These are phyloP conservation scores for Aplocera efformata DNA, from an alignment of 2,888 invertebrate species.

Conservation along the genomic window DNA sequence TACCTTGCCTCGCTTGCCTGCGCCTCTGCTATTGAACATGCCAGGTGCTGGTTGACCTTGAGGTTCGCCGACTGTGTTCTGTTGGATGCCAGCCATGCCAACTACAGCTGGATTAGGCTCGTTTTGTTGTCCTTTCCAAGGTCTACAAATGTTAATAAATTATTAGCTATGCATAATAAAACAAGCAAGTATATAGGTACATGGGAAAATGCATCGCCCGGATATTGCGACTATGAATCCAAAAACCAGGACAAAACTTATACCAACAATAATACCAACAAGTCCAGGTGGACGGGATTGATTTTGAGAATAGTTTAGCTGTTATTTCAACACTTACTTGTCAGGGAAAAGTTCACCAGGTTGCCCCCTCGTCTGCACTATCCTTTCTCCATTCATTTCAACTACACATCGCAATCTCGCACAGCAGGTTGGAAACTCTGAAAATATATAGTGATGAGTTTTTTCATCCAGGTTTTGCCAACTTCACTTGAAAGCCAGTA, in stretches of 20 bases:
- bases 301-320: too few species aligned
- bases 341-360: slow-evolving; percentile 75
- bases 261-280: too few species aligned
- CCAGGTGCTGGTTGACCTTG: slow-evolving; percentile 65
- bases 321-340: too few species aligned
- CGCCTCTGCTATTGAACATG: slow-evolving; percentile 70
- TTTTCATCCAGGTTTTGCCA: too few species aligned
- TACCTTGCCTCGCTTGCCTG: slow-evolving; percentile 67
- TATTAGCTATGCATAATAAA: background rate
- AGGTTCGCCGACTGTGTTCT: slow-evolving; percentile 59
- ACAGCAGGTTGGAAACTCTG: slow-evolving; percentile 74
- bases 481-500: too few species aligned
- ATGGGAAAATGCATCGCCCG: too few species aligned
- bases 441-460: too few species aligned
- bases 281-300: too few species aligned
- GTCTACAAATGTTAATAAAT: slow-evolving; percentile 40
- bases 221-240: too few species aligned
- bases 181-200: background rate
- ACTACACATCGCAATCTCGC: slow-evolving; percentile 70
- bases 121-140: slow-evolving; percentile 74
- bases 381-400: slow-evolving; percentile 69
- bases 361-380: slow-evolving; percentile 71
- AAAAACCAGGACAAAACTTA: too few species aligned
- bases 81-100: slow-evolving; percentile 64
- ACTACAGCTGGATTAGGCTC: slow-evolving; percentile 71